Percentiles rank a stretch among this genome's conserved stretches.
Conservation (phyloP, 2,888 invertebrate species). For the Tortricodes alternella region DNA sequence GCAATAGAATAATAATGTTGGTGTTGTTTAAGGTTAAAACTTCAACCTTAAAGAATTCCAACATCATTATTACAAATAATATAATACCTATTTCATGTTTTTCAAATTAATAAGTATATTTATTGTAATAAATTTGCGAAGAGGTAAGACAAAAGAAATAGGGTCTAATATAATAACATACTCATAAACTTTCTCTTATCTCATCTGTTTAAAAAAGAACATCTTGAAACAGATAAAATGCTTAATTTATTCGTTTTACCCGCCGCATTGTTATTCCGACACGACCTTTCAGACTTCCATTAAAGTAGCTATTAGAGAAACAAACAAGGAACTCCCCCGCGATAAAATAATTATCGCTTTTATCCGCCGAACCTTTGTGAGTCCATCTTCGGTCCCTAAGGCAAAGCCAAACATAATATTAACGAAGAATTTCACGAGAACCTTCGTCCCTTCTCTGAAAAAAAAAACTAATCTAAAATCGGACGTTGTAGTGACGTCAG, state of each 20-base stretch:
- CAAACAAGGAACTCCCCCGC: slow-evolving; percentile 76
- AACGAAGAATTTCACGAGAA: slow-evolving; percentile 60
- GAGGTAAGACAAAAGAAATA: neutral
- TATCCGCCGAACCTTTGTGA: slow-evolving; percentile 64
- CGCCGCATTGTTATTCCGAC: slow-evolving; percentile 57
- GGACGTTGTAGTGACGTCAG: slow-evolving; percentile 72
- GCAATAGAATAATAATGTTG: too few species aligned
- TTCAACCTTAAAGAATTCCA: too few species aligned
- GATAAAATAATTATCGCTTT: slow-evolving; percentile 81
- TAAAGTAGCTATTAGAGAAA: slow-evolving; percentile 80
- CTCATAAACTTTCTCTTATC: neutral
- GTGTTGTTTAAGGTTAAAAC: too few species aligned
- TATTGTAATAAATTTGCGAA: neutral
- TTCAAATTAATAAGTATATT: too few species aligned
- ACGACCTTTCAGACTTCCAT: slow-evolving; percentile 65
- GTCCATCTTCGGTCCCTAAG: slow-evolving; percentile 47
- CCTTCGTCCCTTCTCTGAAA: slow-evolving; percentile 42
- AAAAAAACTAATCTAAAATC: slow-evolving; percentile 70
- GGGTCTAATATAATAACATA: neutral
- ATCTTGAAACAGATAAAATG: slow-evolving; percentile 51
- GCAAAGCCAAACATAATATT: slow-evolving; percentile 61
- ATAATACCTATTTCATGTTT: too few species aligned
- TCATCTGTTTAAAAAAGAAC: slow-evolving; percentile 35
- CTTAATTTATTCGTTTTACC: slow-evolving; percentile 70
- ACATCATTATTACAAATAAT: too few species aligned